Base-by-base conservation (phyloP, 2,797 vertebrate genomes). In the Sebastes melanostomus region DNA sequence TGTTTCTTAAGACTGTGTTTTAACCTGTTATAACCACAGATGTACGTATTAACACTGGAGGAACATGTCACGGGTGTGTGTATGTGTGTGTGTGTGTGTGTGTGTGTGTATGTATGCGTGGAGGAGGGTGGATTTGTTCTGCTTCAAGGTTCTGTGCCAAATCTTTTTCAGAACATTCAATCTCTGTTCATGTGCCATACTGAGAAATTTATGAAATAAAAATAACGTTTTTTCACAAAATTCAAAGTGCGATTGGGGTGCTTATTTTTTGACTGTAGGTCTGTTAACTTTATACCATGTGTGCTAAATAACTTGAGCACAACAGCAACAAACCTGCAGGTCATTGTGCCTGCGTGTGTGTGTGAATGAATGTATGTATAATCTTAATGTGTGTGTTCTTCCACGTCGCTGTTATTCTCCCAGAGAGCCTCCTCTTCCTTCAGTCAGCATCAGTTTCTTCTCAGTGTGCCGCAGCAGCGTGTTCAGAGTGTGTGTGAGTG, bases 171-270 rank as follows among this genome's bases (percentile, higher is more conserved):
- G 91, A 93, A 88, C 92, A 86, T 93, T 91, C 84, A 86, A 85
- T 91, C 92, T 95, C 89, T 94, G 94, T 95, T 94, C 87, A 88
- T 94, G 91, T 94, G 93, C 93, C 93, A 95, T 92, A 91, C 83
- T 91, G 92, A 93, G 88, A 93, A 89, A 94, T 94, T 92, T 95
- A 92, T 92, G 87, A 93, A 95, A 95, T 94, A 94, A 95, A 95
- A 93, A 92, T 78, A 84, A 90, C 36, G 27, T 86, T 93, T 89
- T 93, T 94, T 86, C 85, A 92, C 85, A 92, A 91, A 92, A 90
- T 85, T 67, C 78, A 83, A 80, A 80, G 68, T 92, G 85, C 86
- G 81, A 76, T 87, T 76, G 73, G 91, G 85, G 74, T 91, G 82
- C 75, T 94, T 93, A 24, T 92, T 93, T 88, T 72, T 50, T 75